These are phyloP conservation scores for Cassiopea andromeda DNA, from an alignment of 30 jellyfish, hydroid and myxozoan species.

Conservation along the genomic window DNA sequence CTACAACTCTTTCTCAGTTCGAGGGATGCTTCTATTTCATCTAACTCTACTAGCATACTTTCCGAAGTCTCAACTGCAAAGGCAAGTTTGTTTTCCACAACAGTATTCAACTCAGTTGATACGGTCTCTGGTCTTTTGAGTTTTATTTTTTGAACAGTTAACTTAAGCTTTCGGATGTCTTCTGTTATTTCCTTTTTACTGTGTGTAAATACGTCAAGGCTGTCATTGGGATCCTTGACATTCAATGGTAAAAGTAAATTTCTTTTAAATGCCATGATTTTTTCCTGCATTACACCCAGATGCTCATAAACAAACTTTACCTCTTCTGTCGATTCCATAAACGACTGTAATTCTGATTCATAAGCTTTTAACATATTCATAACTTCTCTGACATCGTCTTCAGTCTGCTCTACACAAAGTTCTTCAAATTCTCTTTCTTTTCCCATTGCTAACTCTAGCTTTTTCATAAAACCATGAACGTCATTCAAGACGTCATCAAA, in stretches of 20 bases:
- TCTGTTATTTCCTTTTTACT: not conserved
- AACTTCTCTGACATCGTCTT: not conserved
- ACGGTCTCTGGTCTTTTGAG: not conserved
- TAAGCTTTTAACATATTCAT: not conserved
- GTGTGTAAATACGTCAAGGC: not conserved
- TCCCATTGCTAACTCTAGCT: not conserved
- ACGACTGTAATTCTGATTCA: not conserved
- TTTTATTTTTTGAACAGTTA: not conserved
- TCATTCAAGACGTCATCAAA: not conserved
- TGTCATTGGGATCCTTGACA: not conserved
- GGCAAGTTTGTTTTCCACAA: not conserved
- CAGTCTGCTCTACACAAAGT: not conserved
- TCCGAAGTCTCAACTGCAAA: not conserved
- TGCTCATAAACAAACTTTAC: not conserved
- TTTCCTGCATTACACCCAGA: not conserved
- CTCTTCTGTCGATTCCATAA: not conserved
- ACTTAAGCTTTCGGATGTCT: not conserved
- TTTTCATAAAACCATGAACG: not conserved
- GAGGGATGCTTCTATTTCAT: not conserved
- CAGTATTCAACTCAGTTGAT: not conserved
- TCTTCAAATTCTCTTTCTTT: slow-evolving; percentile 4
- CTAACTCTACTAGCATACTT: not conserved
- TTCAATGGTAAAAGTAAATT: not conserved
- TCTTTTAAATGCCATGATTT: not conserved
- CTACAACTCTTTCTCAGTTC: not conserved